These are phyloP conservation scores for Chaetoderma sp. DNA, from an alignment of 2,888 invertebrate genomes.

Conservation along the genomic window DNA sequence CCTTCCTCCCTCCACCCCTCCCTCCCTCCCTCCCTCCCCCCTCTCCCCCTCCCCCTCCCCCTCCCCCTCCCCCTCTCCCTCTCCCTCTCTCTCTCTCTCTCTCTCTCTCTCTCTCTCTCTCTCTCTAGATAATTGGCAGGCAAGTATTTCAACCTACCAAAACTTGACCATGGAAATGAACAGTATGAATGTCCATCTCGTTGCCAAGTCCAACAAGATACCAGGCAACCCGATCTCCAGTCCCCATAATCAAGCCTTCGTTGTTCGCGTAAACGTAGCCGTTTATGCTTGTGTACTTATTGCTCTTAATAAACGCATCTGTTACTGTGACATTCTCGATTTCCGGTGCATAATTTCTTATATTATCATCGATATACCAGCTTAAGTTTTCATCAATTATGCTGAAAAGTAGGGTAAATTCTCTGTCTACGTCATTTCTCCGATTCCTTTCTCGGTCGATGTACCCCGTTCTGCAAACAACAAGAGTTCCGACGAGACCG, in stretches of 20 bases:
- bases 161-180: conserved; percentile 55
- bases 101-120: no score
- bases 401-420: conserved; percentile 41
- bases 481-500: conserved; percentile 22
- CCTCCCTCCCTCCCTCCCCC: no score
- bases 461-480: conserved; percentile 26
- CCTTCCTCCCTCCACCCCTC: no score
- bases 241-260: conserved; percentile 28
- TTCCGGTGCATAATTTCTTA: conserved; percentile 19
- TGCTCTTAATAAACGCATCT: conserved; percentile 41
- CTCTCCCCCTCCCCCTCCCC: no score
- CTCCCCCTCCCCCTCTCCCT: no score
- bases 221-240: conserved; percentile 38
- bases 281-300: conserved; percentile 39
- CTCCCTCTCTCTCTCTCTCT: no score
- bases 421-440: conserved; percentile 36
- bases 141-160: no score
- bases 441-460: conserved; percentile 1
- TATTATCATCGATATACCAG: conserved; percentile 43
- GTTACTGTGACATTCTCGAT: conserved; percentile 37
- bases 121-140: no score
- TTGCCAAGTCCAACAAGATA: conserved; percentile 39
- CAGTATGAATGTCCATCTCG: conserved; percentile 40
- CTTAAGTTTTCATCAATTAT: conserved; percentile 48
- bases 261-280: conserved; percentile 39